These are phyloP conservation scores for Drosophila percnosoma DNA, from an alignment of 2,888 invertebrate genomes.

Conservation along the genomic window DNA sequence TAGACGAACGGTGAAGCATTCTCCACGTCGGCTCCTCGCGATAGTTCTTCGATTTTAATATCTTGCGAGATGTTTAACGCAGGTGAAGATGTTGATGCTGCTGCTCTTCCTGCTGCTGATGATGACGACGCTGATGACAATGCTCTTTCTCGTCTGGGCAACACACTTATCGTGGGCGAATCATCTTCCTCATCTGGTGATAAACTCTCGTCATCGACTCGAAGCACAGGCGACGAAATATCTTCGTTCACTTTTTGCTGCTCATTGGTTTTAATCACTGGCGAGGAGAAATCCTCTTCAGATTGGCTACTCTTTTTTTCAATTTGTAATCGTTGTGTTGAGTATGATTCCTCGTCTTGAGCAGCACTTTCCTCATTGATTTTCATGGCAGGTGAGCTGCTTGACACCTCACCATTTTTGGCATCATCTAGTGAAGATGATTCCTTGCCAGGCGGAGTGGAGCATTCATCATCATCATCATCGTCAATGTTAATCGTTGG, in stretches of 20 bases:
- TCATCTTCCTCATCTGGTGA: constrained; percentile 28
- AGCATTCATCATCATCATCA: not conserved
- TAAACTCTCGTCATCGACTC: constrained; percentile 2
- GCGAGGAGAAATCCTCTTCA: constrained; percentile 14
- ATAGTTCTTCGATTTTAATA: constrained; percentile 5
- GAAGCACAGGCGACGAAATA: constrained; percentile 3
- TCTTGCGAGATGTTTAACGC: constrained; percentile 14
- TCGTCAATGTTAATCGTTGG: not conserved
- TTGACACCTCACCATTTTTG: constrained; percentile 6
- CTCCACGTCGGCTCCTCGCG: not conserved
- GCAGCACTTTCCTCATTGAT: not conserved
- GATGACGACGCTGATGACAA: not conserved
- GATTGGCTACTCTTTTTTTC: not conserved
- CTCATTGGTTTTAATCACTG: constrained; percentile 13
- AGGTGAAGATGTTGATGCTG: constrained; percentile 1
- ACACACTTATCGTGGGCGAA: constrained; percentile 1
- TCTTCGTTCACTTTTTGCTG: constrained; percentile 1
- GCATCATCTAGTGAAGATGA: not conserved
- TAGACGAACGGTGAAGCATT: constrained; percentile 7
- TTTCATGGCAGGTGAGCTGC: not conserved
- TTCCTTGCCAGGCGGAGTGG: not conserved
- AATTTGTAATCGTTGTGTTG: not conserved
- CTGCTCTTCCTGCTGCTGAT: not conserved
- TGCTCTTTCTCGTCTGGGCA: not conserved
- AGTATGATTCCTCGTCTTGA: not conserved